A percentile compares a stretch with the other conserved stretches of the same genome.
phyloP scores from a whole-genome alignment of 2,888 invertebrate species.

The Paralinhomoeus sp. region DNA sequence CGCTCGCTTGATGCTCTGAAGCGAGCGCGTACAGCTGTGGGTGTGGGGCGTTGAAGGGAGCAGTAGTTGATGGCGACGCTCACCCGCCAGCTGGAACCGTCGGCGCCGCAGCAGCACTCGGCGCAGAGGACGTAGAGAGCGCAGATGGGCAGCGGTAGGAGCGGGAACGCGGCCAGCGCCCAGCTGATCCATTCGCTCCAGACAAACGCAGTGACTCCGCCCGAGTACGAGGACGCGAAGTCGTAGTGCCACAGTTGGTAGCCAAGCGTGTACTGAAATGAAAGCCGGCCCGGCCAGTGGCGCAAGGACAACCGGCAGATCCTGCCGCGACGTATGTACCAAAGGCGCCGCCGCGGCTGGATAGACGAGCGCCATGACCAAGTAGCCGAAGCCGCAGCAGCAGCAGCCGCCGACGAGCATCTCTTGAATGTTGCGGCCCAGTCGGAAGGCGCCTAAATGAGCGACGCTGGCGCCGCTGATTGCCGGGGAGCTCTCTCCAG shows the following conservation, averaged over 20 bases:
- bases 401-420: conserved; percentile 16
- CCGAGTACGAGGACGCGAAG: conserved; percentile 13
- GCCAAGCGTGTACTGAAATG: conserved; percentile 14
- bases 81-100: conserved; percentile 2
- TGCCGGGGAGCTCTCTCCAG: background rate
- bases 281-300: background rate
- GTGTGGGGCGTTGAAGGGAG: background rate
- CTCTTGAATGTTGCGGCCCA: conserved; percentile 18
- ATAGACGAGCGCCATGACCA: conserved; percentile 18
- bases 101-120: conserved; percentile 9
- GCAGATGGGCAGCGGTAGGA: conserved; percentile 21
- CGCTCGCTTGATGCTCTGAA: conserved; percentile 16
- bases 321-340: background rate
- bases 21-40: background rate
- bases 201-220: conserved; percentile 14
- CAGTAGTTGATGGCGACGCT: background rate
- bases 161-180: conserved; percentile 17
- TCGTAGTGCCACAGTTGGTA: conserved; percentile 17
- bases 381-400: conserved; percentile 21
- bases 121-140: conserved; percentile 13
- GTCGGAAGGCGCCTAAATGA: conserved; percentile 18
- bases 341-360: conserved; percentile 20
- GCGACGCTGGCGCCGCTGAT: background rate
- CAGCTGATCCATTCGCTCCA: conserved; percentile 19
- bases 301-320: too few relatives aligned